Conservation (phyloP, 2,888 invertebrate species). For the Parnassius orleans region DNA sequence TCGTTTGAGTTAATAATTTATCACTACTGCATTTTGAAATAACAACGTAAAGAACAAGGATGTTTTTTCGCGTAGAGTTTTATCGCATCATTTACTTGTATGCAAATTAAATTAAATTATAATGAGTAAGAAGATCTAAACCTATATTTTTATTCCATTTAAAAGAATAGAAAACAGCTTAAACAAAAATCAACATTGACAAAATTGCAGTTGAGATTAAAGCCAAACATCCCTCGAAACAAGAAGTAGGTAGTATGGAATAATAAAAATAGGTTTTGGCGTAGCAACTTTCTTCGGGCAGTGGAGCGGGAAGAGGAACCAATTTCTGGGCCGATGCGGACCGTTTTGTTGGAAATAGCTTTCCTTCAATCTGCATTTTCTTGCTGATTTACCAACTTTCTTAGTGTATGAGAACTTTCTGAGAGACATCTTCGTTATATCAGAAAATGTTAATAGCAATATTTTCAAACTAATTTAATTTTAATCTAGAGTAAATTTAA, state of each 20-base stretch:
- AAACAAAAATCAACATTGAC: conserved; percentile 32
- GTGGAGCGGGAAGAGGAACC: conserved; percentile 73
- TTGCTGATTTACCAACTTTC: conserved; percentile 81
- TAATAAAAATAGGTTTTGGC: conserved; percentile 75
- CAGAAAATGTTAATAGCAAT: conserved; percentile 44
- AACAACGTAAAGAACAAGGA: too few relatives aligned
- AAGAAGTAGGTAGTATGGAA: conserved; percentile 60
- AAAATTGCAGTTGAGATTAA: conserved; percentile 57
- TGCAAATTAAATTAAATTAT: too few relatives aligned
- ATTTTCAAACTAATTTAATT: too few relatives aligned
- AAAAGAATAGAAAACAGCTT: conserved; percentile 8
- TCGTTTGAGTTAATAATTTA: too few relatives aligned
- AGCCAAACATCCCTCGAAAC: conserved; percentile 61
- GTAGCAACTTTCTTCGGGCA: conserved; percentile 72
- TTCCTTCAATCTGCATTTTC: conserved; percentile 81
- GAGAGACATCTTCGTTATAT: conserved; percentile 46
- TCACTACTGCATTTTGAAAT: too few relatives aligned
- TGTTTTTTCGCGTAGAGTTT: too few relatives aligned
- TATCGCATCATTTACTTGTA: too few relatives aligned
- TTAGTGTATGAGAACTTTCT: conserved; percentile 59
- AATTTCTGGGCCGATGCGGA: conserved; percentile 78
- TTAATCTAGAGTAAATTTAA: too few relatives aligned
- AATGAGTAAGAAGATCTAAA: too few relatives aligned
- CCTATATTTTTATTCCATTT: too few relatives aligned
- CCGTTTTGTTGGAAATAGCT: conserved; percentile 80